These are phyloP conservation scores for Cyclophora albipunctata DNA, from an alignment of 2,888 invertebrate genomes.

Conservation along the genomic window DNA sequence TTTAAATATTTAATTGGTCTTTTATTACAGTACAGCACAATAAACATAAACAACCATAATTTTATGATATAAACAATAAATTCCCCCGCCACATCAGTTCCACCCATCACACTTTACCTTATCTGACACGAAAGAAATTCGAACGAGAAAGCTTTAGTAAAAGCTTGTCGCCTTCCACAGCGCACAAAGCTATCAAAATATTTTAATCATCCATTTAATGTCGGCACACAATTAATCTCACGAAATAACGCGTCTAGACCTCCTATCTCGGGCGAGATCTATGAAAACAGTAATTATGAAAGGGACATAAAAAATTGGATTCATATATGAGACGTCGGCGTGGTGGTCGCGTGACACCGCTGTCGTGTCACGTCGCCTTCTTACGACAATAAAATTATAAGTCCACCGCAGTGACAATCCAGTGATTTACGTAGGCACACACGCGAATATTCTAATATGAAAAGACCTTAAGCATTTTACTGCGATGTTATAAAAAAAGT, in stretches of 20 bases:
- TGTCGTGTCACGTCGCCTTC: constrained; percentile 61
- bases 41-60: too few relatives aligned
- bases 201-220: constrained; percentile 53
- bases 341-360: constrained; percentile 53
- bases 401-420: constrained; percentile 73
- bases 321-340: constrained; percentile 34
- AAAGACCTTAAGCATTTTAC: constrained; percentile 58
- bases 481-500: constrained; percentile 50
- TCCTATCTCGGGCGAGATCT: constrained; percentile 63
- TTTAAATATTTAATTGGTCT: too few relatives aligned
- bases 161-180: constrained; percentile 20
- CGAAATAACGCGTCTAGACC: constrained; percentile 62
- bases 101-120: constrained; percentile 29
- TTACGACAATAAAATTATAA: constrained; percentile 75
- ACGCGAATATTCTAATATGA: constrained; percentile 70
- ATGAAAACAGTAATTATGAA: constrained; percentile 58
- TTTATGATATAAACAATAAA: too few relatives aligned
- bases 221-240: constrained; percentile 52
- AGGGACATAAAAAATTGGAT: constrained; percentile 63
- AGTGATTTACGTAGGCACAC: constrained; percentile 71
- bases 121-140: constrained; percentile 38
- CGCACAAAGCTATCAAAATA: constrained; percentile 43
- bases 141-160: constrained; percentile 31
- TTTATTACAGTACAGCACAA: too few relatives aligned
- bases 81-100: too few relatives aligned